A percentile compares a stretch with the other conserved stretches of the same genome.
Evolutionary conservation across 2,888 invertebrate genomes (phyloP).

Genomic region (Catocala sponsa): DNA sequence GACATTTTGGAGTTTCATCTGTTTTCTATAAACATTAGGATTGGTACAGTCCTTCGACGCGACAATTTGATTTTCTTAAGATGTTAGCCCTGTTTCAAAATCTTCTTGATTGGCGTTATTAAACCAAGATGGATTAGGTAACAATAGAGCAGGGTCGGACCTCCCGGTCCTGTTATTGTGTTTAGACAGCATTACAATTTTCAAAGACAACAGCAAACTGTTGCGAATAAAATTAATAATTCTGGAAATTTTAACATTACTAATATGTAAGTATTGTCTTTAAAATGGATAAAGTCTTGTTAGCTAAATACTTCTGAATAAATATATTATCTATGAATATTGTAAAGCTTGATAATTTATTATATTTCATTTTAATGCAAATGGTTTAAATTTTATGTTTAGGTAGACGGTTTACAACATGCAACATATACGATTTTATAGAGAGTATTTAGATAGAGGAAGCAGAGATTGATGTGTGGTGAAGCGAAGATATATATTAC

Average conservation of each 20-base stretch:
- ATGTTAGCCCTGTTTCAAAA: slow-evolving; percentile 1
- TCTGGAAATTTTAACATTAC: too few species aligned
- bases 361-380: slow-evolving; percentile 25
- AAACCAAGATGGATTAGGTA: neutral
- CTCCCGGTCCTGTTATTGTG: slow-evolving; percentile 12
- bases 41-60: too few species aligned
- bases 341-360: slow-evolving; percentile 43
- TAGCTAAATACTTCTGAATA: too few species aligned
- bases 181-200: slow-evolving; percentile 37
- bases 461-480: slow-evolving; percentile 58
- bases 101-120: neutral
- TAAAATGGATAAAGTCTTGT: too few species aligned
- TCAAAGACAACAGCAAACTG: slow-evolving; percentile 22
- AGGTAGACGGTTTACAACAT: slow-evolving; percentile 62
- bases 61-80: neutral
- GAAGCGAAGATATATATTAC: slow-evolving; percentile 26
- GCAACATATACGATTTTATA: slow-evolving; percentile 65
- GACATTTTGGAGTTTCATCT: too few species aligned
- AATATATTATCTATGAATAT: slow-evolving; percentile 45
- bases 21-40: neutral
- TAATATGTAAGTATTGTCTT: too few species aligned
- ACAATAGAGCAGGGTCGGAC: slow-evolving; percentile 30
- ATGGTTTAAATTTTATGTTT: slow-evolving; percentile 40
- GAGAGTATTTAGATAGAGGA: slow-evolving; percentile 51
- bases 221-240: too few species aligned